Base-by-base conservation (phyloP, 2,797 vertebrate genomes). In the Miichthys miiuy region DNA sequence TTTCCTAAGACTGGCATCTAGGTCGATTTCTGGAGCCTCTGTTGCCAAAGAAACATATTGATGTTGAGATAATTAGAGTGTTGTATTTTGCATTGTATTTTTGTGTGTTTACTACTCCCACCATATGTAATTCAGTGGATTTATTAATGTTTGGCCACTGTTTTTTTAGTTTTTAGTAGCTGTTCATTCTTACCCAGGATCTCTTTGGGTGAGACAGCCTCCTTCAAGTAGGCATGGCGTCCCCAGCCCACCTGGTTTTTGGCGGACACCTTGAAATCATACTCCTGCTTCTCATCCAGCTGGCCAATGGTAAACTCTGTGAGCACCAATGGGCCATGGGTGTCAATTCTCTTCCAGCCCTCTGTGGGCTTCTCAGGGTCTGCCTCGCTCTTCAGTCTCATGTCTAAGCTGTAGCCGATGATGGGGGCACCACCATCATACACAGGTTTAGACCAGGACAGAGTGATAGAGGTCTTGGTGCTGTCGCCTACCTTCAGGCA, bases 201-300 rank as follows among this genome's bases (percentile, higher is more conserved):
- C 94, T 99, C 98, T 90, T 97, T 99, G 68, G 98, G 98, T 65
- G 92, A 96, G 54, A 97, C 95, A 8, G 98, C 96, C 66, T 99
- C 98, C 90, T 97, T 99, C 72, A 99, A 84, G 90, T 97, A 97
- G 75, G 98, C 97, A 55, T 98, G 98, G 61, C 97, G 96, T 65
- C 98, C 98, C 91, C 98, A 96, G 83, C 98, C 98, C 90, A 99
- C 96, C 83, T 99, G 98, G 86, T 99, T 99, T 92, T 97, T 94
- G 75, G 98, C 98, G 62, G 97, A 98, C 60, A 99, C 98, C 71
- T 97, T 97, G 90, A 99, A 99, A 41, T 99, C 97, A 18, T 99
- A 99, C 83, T 98, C 95, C 17, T 95, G 95, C 60, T 97, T 99
- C 81, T 99, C 98, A 86, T 97, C 96, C 80, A 99, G 93, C 80